Percentiles rank a stretch among this genome's conserved stretches.
Conservation (phyloP, 2,888 invertebrate species). For the Luperina testacea region DNA sequence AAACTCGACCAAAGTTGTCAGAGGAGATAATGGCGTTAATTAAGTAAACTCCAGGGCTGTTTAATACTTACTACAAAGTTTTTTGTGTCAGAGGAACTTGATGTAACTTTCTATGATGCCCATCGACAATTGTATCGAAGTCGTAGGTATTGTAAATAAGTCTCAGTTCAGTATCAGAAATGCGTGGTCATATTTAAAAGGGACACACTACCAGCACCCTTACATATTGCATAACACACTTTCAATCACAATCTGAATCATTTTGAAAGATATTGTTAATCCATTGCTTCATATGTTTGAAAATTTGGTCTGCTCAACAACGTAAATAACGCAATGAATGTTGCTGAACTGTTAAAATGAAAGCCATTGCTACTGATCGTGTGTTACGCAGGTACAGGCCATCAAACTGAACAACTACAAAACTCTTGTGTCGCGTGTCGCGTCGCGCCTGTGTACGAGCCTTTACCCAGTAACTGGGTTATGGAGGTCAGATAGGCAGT, state of each 20-base stretch:
- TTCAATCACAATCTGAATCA: background rate
- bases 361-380: background rate
- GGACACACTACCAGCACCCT: background rate
- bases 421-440: no score
- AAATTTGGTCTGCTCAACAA: background rate
- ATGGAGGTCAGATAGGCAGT: no score
- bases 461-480: no score
- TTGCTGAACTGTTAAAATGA: background rate
- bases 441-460: no score
- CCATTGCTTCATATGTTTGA: background rate
- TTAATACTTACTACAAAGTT: constrained; percentile 73
- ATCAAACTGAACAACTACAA: background rate
- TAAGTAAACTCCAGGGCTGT: constrained; percentile 80
- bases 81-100: constrained; percentile 61
- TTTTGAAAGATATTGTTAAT: background rate
- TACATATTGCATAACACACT: background rate
- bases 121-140: constrained; percentile 5
- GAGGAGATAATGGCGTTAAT: constrained; percentile 83
- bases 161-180: background rate
- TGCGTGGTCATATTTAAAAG: background rate
- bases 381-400: background rate
- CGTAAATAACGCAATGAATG: no score
- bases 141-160: background rate
- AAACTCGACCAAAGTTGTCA: constrained; percentile 63
- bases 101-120: constrained; percentile 32